phyloP scores from a whole-genome alignment of 1,140 invertebrate genomes.

The Akabosia matsudoensis region DNA sequence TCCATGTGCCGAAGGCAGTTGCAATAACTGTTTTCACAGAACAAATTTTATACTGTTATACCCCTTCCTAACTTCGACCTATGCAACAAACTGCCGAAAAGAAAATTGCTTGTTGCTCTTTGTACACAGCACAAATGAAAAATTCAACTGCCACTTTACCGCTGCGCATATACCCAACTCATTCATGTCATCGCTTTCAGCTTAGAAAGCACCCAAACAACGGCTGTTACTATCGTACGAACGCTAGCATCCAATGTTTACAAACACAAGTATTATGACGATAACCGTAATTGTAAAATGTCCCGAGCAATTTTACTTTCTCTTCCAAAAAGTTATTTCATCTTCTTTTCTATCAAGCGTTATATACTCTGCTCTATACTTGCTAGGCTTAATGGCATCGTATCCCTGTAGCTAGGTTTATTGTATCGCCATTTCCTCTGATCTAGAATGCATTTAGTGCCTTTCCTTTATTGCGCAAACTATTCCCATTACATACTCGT shows the following conservation, averaged over 20 bases:
- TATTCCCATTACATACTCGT: not conserved
- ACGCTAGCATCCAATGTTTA: not conserved
- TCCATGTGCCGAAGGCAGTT: not conserved
- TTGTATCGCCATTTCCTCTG: conserved; percentile 4
- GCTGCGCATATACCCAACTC: not conserved
- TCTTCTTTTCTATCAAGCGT: not conserved
- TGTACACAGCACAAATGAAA: not conserved
- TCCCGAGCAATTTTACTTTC: not conserved
- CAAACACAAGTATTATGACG: not conserved
- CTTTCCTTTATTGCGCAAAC: conserved; percentile 12
- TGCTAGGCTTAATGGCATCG: not conserved
- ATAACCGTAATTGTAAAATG: not conserved
- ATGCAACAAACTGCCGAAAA: not conserved
- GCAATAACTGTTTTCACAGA: not conserved
- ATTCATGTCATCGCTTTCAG: not conserved
- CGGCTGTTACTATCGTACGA: no score
- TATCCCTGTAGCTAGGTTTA: not conserved
- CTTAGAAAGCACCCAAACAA: no score
- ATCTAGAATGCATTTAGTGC: conserved; percentile 16
- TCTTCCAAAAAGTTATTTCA: not conserved
- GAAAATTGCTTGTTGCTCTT: not conserved
- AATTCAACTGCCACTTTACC: not conserved
- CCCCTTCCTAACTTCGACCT: not conserved
- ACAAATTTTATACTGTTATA: conserved; percentile 1
- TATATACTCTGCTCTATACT: not conserved